Percentiles rank a stretch among this genome's conserved stretches.
Conservation (phyloP, 2,888 invertebrate genomes). For the Phaonia tiefii region DNA sequence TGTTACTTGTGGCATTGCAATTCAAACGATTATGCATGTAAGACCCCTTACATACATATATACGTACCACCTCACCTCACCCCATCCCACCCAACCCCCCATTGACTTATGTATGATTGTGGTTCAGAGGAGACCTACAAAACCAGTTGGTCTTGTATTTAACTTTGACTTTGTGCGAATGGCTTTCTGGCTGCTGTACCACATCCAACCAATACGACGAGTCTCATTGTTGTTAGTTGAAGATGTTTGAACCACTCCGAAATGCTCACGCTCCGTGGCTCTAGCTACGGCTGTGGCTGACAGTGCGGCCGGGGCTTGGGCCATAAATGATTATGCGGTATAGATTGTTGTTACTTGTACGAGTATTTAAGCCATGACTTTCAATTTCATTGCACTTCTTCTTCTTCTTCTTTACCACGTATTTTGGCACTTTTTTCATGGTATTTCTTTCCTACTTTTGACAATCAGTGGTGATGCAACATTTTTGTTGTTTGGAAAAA, state of each 20-base stretch:
- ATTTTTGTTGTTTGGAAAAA: constrained; percentile 9
- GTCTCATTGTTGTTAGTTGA: background rate
- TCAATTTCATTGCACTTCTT: constrained; percentile 64
- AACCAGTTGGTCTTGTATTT: constrained; percentile 53
- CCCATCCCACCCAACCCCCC: background rate
- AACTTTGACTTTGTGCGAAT: constrained; percentile 58
- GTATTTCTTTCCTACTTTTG: background rate
- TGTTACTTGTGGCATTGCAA: constrained; percentile 32
- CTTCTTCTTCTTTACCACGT: constrained; percentile 61
- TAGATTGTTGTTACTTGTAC: constrained; percentile 30
- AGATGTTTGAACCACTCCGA: too few relatives aligned
- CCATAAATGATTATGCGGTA: constrained; percentile 1
- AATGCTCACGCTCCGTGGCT: background rate
- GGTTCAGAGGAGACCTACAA: constrained; percentile 31
- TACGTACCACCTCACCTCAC: background rate
- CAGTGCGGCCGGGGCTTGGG: background rate
- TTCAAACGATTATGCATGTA: constrained; percentile 34
- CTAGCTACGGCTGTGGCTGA: background rate
- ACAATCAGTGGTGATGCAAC: constrained; percentile 52
- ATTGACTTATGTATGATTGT: too few relatives aligned
- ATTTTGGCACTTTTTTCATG: background rate
- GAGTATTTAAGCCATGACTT: constrained; percentile 61
- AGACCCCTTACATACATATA: background rate
- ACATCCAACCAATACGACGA: constrained; percentile 7
- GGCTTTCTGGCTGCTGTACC: background rate